Evolutionary conservation across 2,113 vertebrate species (phyloP).

Genomic region (Synodontis membranacea): DNA sequence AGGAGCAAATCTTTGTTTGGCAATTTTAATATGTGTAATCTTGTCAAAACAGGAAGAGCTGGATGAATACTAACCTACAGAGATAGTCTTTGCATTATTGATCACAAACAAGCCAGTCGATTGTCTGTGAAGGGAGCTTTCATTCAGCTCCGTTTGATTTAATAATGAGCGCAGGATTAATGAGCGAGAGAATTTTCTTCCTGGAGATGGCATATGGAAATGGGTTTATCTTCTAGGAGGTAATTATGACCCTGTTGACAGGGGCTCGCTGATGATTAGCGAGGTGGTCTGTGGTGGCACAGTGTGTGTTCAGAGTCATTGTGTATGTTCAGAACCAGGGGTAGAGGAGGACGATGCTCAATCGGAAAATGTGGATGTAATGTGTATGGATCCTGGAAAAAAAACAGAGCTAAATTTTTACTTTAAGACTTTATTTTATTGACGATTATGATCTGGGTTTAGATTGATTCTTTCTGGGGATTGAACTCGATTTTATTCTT

Average conservation of each 20-base stretch:
- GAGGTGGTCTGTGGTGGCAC: neutral
- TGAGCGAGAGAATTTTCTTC: neutral
- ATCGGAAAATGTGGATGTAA: neutral
- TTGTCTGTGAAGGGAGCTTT: conserved; percentile 1
- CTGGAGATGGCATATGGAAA: conserved; percentile 14
- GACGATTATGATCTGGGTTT: neutral
- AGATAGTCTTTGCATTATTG: neutral
- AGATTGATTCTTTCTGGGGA: neutral
- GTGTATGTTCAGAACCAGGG: neutral
- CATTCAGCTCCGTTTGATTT: neutral
- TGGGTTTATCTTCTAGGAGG: conserved; percentile 21
- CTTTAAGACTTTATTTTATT: neutral
- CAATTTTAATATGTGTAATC: neutral
- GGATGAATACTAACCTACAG: conserved; percentile 15
- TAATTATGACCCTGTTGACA: conserved; percentile 12
- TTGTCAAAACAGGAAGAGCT: neutral
- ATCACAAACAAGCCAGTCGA: conserved; percentile 14
- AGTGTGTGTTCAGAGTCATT: neutral
- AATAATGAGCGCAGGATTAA: neutral
- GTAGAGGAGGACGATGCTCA: neutral
- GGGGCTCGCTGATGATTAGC: conserved; percentile 1
- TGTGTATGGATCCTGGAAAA: neutral
- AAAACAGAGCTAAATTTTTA: neutral
- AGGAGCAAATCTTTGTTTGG: neutral
- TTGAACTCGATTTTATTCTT: neutral